Conservation (phyloP, 2,888 invertebrate genomes). For the Elysia crispata region DNA sequence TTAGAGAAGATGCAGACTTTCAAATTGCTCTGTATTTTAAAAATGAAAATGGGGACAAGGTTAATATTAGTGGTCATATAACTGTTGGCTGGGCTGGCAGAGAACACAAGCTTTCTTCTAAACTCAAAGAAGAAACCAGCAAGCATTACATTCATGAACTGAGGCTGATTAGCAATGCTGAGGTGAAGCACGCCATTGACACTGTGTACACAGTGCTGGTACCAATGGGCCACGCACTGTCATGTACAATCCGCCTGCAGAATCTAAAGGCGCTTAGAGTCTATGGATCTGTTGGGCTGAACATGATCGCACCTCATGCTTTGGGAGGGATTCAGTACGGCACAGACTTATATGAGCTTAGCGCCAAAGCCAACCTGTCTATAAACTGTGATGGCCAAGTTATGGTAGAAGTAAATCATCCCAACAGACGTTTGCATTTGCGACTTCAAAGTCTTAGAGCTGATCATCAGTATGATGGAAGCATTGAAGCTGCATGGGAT, state of each 20-base stretch:
- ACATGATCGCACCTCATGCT: neutral
- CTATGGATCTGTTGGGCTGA: constrained; percentile 12
- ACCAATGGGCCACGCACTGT: neutral
- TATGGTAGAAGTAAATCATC: neutral
- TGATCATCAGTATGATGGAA: neutral
- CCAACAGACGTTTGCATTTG: neutral
- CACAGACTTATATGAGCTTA: neutral
- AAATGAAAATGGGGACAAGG: constrained; percentile 56
- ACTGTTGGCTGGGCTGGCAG: constrained; percentile 62
- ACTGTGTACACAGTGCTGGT: constrained; percentile 33
- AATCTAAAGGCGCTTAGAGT: constrained; percentile 22
- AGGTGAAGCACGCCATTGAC: constrained; percentile 24
- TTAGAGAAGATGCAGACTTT: too few relatives aligned
- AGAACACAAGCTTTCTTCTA: constrained; percentile 56
- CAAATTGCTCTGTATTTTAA: too few relatives aligned
- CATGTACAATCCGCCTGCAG: constrained; percentile 5
- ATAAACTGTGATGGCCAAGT: neutral
- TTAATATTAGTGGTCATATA: constrained; percentile 55
- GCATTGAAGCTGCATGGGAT: constrained; percentile 1
- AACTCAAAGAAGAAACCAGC: constrained; percentile 53
- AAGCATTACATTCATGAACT: constrained; percentile 52
- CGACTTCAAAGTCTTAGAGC: neutral
- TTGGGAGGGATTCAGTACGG: constrained; percentile 3
- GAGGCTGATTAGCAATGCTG: constrained; percentile 7
- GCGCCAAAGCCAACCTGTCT: neutral